These are phyloP conservation scores for Epirrhoe alternata DNA, from an alignment of 2,888 invertebrate genomes.

Conservation along the genomic window DNA sequence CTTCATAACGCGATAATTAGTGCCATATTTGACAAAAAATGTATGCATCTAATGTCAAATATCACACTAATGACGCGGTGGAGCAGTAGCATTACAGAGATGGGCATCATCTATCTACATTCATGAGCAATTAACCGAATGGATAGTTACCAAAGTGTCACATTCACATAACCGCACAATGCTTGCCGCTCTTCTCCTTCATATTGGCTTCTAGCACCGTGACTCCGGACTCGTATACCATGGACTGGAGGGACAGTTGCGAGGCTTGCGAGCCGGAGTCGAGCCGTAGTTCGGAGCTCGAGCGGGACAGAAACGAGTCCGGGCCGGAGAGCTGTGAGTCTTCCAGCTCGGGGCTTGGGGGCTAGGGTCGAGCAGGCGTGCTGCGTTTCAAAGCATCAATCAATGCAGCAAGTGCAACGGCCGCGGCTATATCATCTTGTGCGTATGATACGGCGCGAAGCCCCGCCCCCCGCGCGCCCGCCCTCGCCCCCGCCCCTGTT, in stretches of 20 bases:
- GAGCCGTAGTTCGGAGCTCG: constrained; percentile 7
- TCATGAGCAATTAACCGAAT: not conserved
- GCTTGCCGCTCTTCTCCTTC: not conserved
- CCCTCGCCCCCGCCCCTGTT: constrained; percentile 35
- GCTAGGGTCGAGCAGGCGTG: constrained; percentile 29
- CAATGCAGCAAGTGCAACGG: constrained; percentile 57
- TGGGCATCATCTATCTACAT: not conserved
- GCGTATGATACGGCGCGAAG: constrained; percentile 65
- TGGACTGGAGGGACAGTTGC: constrained; percentile 38
- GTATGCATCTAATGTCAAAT: no score
- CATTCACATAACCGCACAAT: constrained; percentile 19
- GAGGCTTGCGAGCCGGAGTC: constrained; percentile 29
- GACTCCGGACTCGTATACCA: constrained; percentile 48
- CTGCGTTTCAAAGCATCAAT: constrained; percentile 46
- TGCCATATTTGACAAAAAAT: no score
- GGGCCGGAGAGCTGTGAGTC: not conserved
- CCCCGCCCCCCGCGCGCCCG: constrained; percentile 50
- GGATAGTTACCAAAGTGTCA: not conserved
- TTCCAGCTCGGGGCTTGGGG: not conserved
- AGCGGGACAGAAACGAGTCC: constrained; percentile 20
- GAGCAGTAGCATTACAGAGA: no score
- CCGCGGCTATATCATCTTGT: constrained; percentile 61
- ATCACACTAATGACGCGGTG: no score
- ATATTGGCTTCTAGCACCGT: constrained; percentile 15
- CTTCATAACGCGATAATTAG: no score